Evolutionary conservation across 2,113 vertebrate species (phyloP), one percentile per base, ranked within the genome.

Genomic region (Cephalopholis sonnerati): DNA sequence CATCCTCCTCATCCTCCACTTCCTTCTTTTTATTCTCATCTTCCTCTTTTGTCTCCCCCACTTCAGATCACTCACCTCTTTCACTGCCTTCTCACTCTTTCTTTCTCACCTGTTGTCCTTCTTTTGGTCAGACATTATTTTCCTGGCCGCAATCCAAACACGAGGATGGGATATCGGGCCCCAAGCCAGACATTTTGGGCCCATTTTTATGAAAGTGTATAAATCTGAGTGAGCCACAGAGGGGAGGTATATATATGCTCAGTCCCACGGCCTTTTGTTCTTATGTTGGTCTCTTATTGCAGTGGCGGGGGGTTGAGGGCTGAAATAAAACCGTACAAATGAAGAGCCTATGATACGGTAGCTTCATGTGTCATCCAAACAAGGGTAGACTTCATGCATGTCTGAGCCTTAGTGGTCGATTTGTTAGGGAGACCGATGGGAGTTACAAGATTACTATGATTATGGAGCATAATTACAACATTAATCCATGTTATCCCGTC

Each of bases 141-240:
- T 90, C 82, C 82, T 94, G 92, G 93, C 87, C 39, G 12, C 9
- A 3, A 20, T 89, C 93, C 90, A 95, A 84, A 84, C 48, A 84
- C 36, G 24, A 91, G 79, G 87, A 91, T 85, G 79, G 86, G 83
- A 74, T 85, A 79, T 80, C 70, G 67, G 92, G 80, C 76, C 80
- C 68, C 8, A 8, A 71, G 88, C 90, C 87, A 94, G 91, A 94
- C 81, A 29, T 87, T 94, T 86, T 86, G 80, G 89, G 70, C 70
- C 86, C 69, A 50, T 90, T 89, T 95, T 93, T 93, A 95, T 91
- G 92, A 93, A 94, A 91, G 84, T 77, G 71, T 87, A 91, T 93
- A 94, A 94, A 95, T 95, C 92, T 92, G 76, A 85, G 54, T 63
- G 72, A 80, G 81, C 81, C 77, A 54, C 72, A 78, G 66, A 77